Conservation (phyloP, 2,113 vertebrate genomes). For the Charina bottae region DNA sequence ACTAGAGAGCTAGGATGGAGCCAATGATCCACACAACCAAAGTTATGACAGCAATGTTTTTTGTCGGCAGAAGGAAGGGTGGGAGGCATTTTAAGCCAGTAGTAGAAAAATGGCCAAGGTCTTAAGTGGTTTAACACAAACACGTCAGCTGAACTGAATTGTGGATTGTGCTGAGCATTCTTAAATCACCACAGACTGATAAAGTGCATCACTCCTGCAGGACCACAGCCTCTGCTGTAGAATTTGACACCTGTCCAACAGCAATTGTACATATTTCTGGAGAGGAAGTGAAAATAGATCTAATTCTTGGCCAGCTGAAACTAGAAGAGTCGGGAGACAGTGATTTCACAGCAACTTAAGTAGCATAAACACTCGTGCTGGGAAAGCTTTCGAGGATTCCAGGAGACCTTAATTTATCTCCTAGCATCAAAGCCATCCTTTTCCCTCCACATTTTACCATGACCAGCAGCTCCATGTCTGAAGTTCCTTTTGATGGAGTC, state of each 20-base stretch:
- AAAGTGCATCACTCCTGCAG: conserved; percentile 7
- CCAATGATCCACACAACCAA: neutral
- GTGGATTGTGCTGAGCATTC: conserved; percentile 1
- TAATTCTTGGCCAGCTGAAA: conserved; percentile 10
- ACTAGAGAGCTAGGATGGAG: neutral
- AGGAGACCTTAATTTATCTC: neutral
- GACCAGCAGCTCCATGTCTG: neutral
- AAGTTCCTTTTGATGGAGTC: too few relatives aligned
- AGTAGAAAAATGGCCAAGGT: neutral
- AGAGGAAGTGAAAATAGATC: conserved; percentile 12
- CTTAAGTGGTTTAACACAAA: conserved; percentile 3
- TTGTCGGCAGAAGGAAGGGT: neutral
- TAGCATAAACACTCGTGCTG: neutral
- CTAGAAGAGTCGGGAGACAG: neutral
- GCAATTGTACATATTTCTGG: conserved; percentile 11
- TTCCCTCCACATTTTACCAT: neutral
- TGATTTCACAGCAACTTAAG: conserved; percentile 10
- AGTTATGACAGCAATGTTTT: neutral
- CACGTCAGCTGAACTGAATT: conserved; percentile 9
- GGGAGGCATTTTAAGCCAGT: neutral
- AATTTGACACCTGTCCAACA: conserved; percentile 29
- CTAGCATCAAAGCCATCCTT: neutral
- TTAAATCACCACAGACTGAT: conserved; percentile 26
- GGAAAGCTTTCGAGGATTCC: neutral
- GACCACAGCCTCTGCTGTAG: neutral